Evolutionary conservation across 2,113 vertebrate species (phyloP).

Genomic region (Castor canadensis): DNA sequence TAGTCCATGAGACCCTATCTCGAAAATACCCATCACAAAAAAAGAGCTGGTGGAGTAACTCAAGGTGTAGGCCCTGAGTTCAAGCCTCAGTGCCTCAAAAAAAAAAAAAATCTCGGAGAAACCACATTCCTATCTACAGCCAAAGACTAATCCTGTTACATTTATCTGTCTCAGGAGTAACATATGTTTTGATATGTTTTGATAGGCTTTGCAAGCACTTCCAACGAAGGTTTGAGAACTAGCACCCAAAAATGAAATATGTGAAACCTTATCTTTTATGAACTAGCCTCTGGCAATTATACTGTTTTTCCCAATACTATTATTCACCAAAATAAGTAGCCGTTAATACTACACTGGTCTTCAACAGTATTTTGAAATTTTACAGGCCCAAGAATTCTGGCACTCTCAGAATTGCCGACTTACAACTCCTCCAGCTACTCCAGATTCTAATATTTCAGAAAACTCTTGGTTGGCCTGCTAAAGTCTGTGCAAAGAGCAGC

Average conservation of each 20-base stretch:
- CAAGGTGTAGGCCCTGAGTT: no score
- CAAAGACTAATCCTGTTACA: background rate
- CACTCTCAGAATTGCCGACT: slow-evolving; percentile 16
- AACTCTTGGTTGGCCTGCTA: background rate
- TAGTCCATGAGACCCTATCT: no score
- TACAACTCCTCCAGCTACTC: slow-evolving; percentile 1
- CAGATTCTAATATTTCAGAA: slow-evolving; percentile 26
- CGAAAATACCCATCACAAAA: no score
- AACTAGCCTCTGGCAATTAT: no score
- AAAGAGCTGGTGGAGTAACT: no score
- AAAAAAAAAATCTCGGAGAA: no score
- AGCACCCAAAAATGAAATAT: background rate
- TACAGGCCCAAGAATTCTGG: slow-evolving; percentile 30
- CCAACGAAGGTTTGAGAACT: slow-evolving; percentile 18
- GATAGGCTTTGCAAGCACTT: background rate
- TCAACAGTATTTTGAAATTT: slow-evolving; percentile 25
- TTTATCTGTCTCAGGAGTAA: background rate
- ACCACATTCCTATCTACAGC: background rate
- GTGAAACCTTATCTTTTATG: background rate
- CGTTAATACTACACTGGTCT: slow-evolving; percentile 5
- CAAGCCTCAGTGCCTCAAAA: no score
- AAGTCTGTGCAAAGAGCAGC: slow-evolving; percentile 45
- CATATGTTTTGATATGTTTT: background rate
- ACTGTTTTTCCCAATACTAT: background rate
- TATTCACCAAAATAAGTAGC: slow-evolving; percentile 32